Conservation (phyloP, 2,113 vertebrate genomes). For the Odocoileus hemionus region DNA sequence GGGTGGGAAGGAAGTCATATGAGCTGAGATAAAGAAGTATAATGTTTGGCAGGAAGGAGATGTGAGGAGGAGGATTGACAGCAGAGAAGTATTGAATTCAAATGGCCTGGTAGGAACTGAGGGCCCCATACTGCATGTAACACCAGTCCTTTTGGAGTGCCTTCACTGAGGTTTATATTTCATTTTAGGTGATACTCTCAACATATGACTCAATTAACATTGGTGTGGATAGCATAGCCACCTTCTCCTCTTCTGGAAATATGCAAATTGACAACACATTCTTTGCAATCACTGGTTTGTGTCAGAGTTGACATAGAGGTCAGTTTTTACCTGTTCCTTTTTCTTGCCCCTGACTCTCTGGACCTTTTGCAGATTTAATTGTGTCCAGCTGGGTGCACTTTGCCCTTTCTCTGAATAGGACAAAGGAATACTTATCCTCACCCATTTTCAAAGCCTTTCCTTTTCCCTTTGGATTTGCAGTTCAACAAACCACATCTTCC, state of each 20-base stretch:
- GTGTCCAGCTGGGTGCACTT: conserved; percentile 58
- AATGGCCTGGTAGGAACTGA: too few relatives aligned
- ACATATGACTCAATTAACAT: background rate
- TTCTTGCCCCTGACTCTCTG: conserved; percentile 21
- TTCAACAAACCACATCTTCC: conserved; percentile 59
- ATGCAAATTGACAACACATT: conserved; percentile 58
- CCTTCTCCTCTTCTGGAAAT: background rate
- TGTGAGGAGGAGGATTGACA: too few relatives aligned
- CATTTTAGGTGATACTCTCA: background rate
- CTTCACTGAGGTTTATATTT: background rate
- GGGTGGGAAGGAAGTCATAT: background rate
- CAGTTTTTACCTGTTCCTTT: conserved; percentile 52
- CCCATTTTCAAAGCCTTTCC: conserved; percentile 66
- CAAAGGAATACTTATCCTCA: conserved; percentile 30
- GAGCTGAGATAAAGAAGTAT: accelerated
- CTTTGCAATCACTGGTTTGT: conserved; percentile 46
- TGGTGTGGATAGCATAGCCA: background rate
- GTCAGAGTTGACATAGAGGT: conserved; percentile 58
- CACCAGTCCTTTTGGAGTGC: background rate
- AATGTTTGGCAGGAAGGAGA: too few relatives aligned
- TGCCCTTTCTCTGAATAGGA: conserved; percentile 20
- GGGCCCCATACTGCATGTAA: accelerated
- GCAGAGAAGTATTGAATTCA: accelerated
- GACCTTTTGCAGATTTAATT: conserved; percentile 62
- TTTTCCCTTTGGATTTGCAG: conserved; percentile 49